A percentile compares a stretch with the other conserved stretches of the same genome.
Evolutionary conservation across 2,113 vertebrate species (phyloP).

Genomic region (Rutilus rutilus): DNA sequence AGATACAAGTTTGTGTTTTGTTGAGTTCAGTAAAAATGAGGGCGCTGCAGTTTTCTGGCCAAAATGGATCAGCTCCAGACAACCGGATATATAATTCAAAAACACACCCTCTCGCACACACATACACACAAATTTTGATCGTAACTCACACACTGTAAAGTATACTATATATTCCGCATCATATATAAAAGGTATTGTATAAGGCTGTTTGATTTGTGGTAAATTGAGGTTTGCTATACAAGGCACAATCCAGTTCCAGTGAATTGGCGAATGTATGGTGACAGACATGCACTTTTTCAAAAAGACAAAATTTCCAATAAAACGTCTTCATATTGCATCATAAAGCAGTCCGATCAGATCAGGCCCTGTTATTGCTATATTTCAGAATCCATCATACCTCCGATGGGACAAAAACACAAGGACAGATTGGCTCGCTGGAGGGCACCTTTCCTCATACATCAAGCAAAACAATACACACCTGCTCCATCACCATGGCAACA

Average conservation of each 20-base stretch:
- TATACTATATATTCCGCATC: no score
- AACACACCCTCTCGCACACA: neutral
- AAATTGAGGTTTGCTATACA: neutral
- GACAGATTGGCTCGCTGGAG: conserved; percentile 32
- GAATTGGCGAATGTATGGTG: conserved; percentile 3
- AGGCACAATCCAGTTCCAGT: neutral
- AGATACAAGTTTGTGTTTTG: conserved; percentile 9
- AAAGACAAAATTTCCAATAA: conserved; percentile 18
- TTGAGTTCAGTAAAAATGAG: conserved; percentile 25
- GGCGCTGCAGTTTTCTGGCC: conserved; percentile 10
- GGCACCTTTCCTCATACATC: conserved; percentile 39
- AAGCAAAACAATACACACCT: conserved; percentile 29
- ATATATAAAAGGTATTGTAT: neutral
- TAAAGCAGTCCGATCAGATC: conserved; percentile 22
- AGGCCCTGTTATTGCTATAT: conserved; percentile 1
- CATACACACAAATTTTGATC: neutral
- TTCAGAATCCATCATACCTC: conserved; percentile 33
- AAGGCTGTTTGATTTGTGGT: neutral
- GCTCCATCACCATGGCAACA: conserved; percentile 20
- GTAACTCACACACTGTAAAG: conserved; percentile 1
- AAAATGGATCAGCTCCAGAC: conserved; percentile 28
- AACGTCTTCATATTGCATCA: neutral
- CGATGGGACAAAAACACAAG: conserved; percentile 42
- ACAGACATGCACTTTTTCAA: neutral
- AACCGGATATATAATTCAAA: conserved; percentile 25